Percentiles rank a stretch among this genome's conserved stretches.
Evolutionary conservation across 2,797 vertebrate species (phyloP).

Genomic region (Crenichthys baileyi): DNA sequence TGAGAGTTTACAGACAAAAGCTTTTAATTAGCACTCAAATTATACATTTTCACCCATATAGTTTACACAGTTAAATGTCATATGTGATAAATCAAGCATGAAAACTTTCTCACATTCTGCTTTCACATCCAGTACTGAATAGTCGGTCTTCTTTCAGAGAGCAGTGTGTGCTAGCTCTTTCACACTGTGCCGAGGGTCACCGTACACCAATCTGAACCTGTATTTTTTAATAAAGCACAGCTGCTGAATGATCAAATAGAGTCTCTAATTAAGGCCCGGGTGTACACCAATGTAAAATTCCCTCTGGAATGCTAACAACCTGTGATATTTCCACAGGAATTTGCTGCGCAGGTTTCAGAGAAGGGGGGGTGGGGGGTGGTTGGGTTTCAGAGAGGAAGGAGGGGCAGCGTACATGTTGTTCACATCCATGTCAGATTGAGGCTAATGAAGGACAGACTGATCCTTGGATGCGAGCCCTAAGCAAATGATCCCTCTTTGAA

Average conservation of each 20-base stretch:
- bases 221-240: slow-evolving; percentile 73
- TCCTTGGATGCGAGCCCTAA: slow-evolving; percentile 73
- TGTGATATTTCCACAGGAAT: slow-evolving; percentile 77
- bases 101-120: slow-evolving; percentile 32
- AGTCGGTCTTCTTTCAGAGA: slow-evolving; percentile 44
- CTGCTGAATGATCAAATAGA: slow-evolving; percentile 78
- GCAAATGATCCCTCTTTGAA: slow-evolving; percentile 75
- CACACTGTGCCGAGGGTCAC: slow-evolving; percentile 56
- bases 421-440: slow-evolving; percentile 76
- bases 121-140: slow-evolving; percentile 37
- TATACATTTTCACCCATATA: not conserved
- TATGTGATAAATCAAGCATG: slow-evolving; percentile 17
- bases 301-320: slow-evolving; percentile 78
- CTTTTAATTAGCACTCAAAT: not conserved
- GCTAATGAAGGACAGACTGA: slow-evolving; percentile 79
- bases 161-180: slow-evolving; percentile 43
- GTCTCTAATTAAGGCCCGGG: slow-evolving; percentile 76
- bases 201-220: slow-evolving; percentile 46
- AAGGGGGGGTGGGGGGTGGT: slow-evolving; percentile 40
- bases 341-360: slow-evolving; percentile 62
- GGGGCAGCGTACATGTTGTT: slow-evolving; percentile 71
- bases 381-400: slow-evolving; percentile 42
- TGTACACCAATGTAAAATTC: slow-evolving; percentile 72
- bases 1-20: not conserved
- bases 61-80: not conserved